Evolutionary conservation across 2,888 invertebrate species (phyloP), one percentile per base, ranked within the genome.

Genomic region (Eumerus sabulonum): DNA sequence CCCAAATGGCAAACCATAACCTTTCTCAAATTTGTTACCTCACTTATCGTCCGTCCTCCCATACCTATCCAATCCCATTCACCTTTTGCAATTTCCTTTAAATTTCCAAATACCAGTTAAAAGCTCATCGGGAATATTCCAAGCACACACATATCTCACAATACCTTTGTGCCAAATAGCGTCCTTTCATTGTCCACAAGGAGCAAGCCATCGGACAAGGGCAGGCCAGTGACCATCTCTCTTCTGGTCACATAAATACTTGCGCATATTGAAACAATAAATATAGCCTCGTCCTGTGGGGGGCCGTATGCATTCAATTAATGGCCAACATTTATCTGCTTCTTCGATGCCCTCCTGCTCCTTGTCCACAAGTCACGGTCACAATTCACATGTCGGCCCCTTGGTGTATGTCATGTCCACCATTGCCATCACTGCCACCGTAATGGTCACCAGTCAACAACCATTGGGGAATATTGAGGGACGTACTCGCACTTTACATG

Each of bases 181-280:
- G 53, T 45, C 57, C 59, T 68, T 74, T 53, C 42, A 74, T 53
- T 35, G 62, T 60, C 63, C 45, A 57, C 47, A 47, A 48, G 64
- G 47, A 35, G 63, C 48, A 27, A 63, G 67, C 36, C 66, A 72
- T 66, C 66, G 51, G 42, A 67, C 42, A 48, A 42, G 35, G 53
- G 44, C 54, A 42, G 27, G 42, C 66, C 60, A 63, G 62, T 11
- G 42, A n/a, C 27, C 2, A 27, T 40, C 40, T 40, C 14, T 60
- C 79, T 53, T 74, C 59, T 54, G 73, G 79, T 74, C 79, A 79
- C 74, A 79, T 79, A 79, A 74, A 79, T 70, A 70, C 44, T 36
- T 54, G 54, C 70, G 74, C 70, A 79, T 68, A 79, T 74, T 79
- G 68, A 79, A 70, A 74, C 79, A 59, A 79, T 79, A 79, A 79